phyloP scores from a whole-genome alignment of 2,888 invertebrate genomes.

The Nebria brevicollis region DNA sequence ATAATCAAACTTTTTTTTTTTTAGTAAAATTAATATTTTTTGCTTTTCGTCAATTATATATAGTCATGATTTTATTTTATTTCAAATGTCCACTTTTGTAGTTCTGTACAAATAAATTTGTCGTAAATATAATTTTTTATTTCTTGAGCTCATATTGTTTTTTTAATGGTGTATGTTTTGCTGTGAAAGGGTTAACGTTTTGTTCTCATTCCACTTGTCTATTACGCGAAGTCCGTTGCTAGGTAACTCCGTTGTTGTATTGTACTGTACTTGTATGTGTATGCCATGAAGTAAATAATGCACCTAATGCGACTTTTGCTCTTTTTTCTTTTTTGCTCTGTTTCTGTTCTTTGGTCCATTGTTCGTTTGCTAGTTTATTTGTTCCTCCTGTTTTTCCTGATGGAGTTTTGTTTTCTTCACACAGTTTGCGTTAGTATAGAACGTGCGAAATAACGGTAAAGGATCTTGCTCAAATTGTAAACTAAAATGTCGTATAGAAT shows the following conservation, averaged over 20 bases:
- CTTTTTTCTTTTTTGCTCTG: constrained; percentile 29
- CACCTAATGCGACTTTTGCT: constrained; percentile 19
- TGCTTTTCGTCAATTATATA: no score
- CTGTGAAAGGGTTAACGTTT: background rate
- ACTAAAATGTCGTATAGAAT: background rate
- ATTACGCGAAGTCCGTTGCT: constrained; percentile 18
- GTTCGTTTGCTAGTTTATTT: constrained; percentile 29
- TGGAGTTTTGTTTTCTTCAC: constrained; percentile 5
- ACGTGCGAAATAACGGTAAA: constrained; percentile 33
- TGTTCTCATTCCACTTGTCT: constrained; percentile 7
- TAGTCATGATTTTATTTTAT: no score
- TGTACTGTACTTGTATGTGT: background rate
- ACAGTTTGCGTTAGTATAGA: background rate
- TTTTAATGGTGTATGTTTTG: no score
- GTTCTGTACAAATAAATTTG: no score
- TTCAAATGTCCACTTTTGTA: no score
- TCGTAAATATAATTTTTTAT: no score
- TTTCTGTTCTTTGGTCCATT: constrained; percentile 4
- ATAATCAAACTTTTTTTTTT: no score
- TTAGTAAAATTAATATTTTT: no score
- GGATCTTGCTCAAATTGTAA: background rate
- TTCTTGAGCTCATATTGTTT: no score
- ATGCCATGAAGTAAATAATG: constrained; percentile 31
- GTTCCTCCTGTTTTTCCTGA: constrained; percentile 18
- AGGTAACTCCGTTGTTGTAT: constrained; percentile 21